Evolutionary conservation across 2,797 vertebrate species (phyloP), one percentile per base, ranked within the genome.

Genomic region (Jordanella pulchra): DNA sequence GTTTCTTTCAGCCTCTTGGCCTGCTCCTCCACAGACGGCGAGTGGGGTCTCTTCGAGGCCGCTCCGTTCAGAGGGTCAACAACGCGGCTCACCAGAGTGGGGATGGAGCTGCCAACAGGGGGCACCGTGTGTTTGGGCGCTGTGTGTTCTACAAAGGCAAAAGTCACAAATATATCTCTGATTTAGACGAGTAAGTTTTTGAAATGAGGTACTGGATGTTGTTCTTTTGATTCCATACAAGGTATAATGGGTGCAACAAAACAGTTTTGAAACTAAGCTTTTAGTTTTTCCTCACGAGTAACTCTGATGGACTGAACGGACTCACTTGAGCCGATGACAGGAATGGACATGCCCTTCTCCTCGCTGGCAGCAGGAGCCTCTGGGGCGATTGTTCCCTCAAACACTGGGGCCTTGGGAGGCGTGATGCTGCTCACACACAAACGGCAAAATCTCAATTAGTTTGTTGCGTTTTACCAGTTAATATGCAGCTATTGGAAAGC

Each of bases 251-350:
- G 5, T 7, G 35, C 15, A 48, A 18, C 21, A 23, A 48, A 48
- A 18, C 7, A 50, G 48, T 10, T 50, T 50, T 21, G 48, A 6
- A 50, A 23, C 18, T 23, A 23, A 7, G 21, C 4, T 21, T 50
- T 45, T 12, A 45, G 11, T 45, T 6, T 23, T 12, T 10, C 1
- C 42, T 13, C 14, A 13, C 18, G 12, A 3, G 6, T 47, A 12
- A n/a, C 1, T 15, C 6, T 2, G n/a, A 69, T 21, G 53, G 11
- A 25, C 32, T 2, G 28, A 11, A 25, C 1, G 17, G 66, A 93
- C 95, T 66, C 93, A 97, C 96, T 97, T 89, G 94, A 95, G 81
- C 93, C 93, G 65, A 90, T 92, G 83, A 94, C 93, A 32, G 96
- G 94, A 87, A 95, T 90, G 74, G 94, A 93, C 28, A 95, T 91